phyloP scores from a whole-genome alignment of 2,888 invertebrate species.

The Amiota minor region DNA sequence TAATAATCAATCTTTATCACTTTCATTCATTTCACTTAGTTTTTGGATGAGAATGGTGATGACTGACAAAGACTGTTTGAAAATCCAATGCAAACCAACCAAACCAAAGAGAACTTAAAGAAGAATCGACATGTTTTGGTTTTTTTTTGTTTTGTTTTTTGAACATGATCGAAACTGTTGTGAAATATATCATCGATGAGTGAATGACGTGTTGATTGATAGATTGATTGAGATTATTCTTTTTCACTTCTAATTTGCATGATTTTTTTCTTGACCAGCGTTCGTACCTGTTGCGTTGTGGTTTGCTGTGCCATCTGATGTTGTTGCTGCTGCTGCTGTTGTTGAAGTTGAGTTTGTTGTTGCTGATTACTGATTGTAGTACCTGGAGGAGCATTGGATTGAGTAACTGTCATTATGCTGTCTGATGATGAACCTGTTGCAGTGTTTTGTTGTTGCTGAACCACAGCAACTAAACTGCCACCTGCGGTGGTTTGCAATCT shows the following conservation, averaged over 20 bases:
- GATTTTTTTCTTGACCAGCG: conserved; percentile 73
- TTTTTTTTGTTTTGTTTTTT: not conserved
- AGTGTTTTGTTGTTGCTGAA: conserved; percentile 72
- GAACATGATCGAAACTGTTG: not conserved
- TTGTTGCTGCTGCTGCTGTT: conserved; percentile 56
- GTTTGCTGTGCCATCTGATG: conserved; percentile 50
- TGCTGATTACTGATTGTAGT: conserved; percentile 51
- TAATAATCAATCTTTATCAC: too few species aligned
- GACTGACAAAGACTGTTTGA: not conserved
- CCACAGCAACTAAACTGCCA: conserved; percentile 77
- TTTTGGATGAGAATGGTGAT: not conserved
- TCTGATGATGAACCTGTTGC: conserved; percentile 62
- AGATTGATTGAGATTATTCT: conserved; percentile 56
- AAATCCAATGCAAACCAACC: not conserved
- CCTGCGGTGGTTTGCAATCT: conserved; percentile 76
- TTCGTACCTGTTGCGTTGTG: conserved; percentile 73
- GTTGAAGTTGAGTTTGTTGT: conserved; percentile 43
- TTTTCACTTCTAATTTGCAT: conserved; percentile 72
- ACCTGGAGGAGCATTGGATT: conserved; percentile 50
- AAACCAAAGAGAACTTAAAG: conserved; percentile 1
- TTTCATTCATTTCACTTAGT: too few species aligned
- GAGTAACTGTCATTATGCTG: conserved; percentile 69
- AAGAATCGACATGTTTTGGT: not conserved
- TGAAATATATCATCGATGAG: conserved; percentile 13
- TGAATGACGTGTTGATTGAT: conserved; percentile 25